Conservation (phyloP, 2,888 invertebrate genomes). For the Caenorhabditis auriculariae region DNA sequence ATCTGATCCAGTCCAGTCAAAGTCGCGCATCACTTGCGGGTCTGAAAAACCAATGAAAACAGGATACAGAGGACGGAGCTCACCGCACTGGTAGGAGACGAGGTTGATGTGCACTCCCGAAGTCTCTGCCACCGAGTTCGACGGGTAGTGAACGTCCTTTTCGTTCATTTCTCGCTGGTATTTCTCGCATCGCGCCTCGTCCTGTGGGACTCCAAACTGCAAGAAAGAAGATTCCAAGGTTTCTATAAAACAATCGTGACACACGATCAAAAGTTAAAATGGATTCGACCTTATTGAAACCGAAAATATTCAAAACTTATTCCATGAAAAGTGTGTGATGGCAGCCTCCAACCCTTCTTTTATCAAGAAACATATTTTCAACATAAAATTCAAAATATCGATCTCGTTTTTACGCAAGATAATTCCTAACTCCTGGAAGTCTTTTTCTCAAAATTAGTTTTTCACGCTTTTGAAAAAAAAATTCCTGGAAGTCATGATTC, state of each 20-base stretch:
- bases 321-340: neutral
- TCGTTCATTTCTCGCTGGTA: constrained; percentile 32
- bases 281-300: too few relatives aligned
- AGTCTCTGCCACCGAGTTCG: constrained; percentile 8
- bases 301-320: too few relatives aligned
- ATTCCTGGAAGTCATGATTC: too few relatives aligned
- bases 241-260: neutral
- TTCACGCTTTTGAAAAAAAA: too few relatives aligned
- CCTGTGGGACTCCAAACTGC: constrained; percentile 20
- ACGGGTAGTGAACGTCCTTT: constrained; percentile 26
- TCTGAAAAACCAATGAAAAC: constrained; percentile 23
- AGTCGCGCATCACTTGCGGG: constrained; percentile 51
- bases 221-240: neutral
- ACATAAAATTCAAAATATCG: too few relatives aligned
- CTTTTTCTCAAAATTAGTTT: too few relatives aligned
- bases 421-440: too few relatives aligned
- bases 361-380: neutral
- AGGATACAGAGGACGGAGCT: too few relatives aligned
- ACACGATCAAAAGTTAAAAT: too few relatives aligned
- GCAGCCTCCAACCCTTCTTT: neutral
- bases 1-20: constrained; percentile 48
- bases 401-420: too few relatives aligned
- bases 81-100: constrained; percentile 53
- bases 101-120: constrained; percentile 51
- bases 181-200: constrained; percentile 22